A percentile compares a stretch with the other conserved stretches of the same genome.
Evolutionary conservation across 1,140 invertebrate species (phyloP).

Genomic region (Lordiphosa collinella): DNA sequence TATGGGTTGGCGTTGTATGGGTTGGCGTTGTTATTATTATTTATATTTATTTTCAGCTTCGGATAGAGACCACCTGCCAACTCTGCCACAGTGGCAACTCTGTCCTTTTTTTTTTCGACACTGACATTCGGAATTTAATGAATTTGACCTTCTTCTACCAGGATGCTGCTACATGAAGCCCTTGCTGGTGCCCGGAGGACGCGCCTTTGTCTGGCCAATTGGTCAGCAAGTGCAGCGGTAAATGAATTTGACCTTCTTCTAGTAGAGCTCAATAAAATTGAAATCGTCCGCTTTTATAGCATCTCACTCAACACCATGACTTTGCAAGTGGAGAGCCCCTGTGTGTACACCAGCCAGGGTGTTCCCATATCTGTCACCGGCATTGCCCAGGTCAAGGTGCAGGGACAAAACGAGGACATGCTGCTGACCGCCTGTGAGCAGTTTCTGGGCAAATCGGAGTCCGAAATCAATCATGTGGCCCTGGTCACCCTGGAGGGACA

Average conservation of each 20-base stretch:
- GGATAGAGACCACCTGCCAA: too few species aligned
- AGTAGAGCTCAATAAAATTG: neutral
- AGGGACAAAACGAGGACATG: conserved; percentile 98
- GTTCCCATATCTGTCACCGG: conserved; percentile 98
- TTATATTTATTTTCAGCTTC: too few species aligned
- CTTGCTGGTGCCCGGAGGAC: conserved; percentile 93
- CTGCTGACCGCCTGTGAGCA: conserved; percentile 97
- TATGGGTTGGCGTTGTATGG: too few species aligned
- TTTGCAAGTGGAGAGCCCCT: conserved; percentile 93
- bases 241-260: conserved; percentile 23
- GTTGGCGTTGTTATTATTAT: too few species aligned
- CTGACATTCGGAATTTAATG: too few species aligned
- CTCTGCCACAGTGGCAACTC: too few species aligned
- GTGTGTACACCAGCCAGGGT: conserved; percentile 97
- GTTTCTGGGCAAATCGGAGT: conserved; percentile 94
- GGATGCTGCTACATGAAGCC: conserved; percentile 96
- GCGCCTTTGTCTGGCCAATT: conserved; percentile 97
- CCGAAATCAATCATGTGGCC: conserved; percentile 95
- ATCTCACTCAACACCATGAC: conserved; percentile 98
- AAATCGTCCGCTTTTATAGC: conserved; percentile 80
- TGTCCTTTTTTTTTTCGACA: too few species aligned
- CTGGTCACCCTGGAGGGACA: conserved; percentile 98
- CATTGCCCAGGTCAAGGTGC: conserved; percentile 98
- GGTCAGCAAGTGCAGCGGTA: conserved; percentile 96
- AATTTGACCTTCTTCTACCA: conserved; percentile 79